Percentiles rank a stretch among this genome's conserved stretches.
phyloP scores from a whole-genome alignment of 2,888 invertebrate species.

The Aleiodes alternator region DNA sequence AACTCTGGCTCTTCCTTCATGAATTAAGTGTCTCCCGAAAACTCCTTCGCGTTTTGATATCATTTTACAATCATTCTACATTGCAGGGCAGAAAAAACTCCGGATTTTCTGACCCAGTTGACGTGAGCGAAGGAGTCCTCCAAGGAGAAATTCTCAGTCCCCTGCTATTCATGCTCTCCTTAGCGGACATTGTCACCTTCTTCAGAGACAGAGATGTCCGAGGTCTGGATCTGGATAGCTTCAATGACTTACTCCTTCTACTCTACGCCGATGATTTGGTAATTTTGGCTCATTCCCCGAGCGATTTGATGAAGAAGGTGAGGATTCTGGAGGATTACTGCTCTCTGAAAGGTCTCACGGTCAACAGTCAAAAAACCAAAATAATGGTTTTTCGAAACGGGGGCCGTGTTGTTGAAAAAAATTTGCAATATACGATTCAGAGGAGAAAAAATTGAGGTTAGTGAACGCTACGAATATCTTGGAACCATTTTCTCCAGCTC shows the following conservation, averaged over 20 bases:
- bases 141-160: slow-evolving; percentile 22
- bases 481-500: slow-evolving; percentile 36
- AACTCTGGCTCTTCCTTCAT: slow-evolving; percentile 51
- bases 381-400: no score
- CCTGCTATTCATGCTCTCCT: slow-evolving; percentile 44
- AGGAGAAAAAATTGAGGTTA: slow-evolving; percentile 45
- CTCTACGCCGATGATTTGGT: slow-evolving; percentile 53
- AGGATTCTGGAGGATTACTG: slow-evolving; percentile 44
- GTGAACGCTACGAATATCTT: slow-evolving; percentile 34
- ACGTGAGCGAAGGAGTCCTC: slow-evolving; percentile 46
- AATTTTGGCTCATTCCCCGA: slow-evolving; percentile 40
- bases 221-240: slow-evolving; percentile 44
- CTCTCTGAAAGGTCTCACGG: slow-evolving; percentile 44
- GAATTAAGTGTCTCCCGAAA: slow-evolving; percentile 50
- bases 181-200: slow-evolving; percentile 40
- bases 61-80: slow-evolving; percentile 20
- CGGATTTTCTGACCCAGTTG: slow-evolving; percentile 10
- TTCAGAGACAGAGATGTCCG: slow-evolving; percentile 40
- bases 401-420: neutral
- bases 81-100: slow-evolving; percentile 23
- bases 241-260: slow-evolving; percentile 39
- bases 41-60: slow-evolving; percentile 48
- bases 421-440: slow-evolving; percentile 27
- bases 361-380: slow-evolving; percentile 49
- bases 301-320: slow-evolving; percentile 46